Conservation (phyloP, 2,113 vertebrate species). For the Rhynchopsitta pachyrhyncha region DNA sequence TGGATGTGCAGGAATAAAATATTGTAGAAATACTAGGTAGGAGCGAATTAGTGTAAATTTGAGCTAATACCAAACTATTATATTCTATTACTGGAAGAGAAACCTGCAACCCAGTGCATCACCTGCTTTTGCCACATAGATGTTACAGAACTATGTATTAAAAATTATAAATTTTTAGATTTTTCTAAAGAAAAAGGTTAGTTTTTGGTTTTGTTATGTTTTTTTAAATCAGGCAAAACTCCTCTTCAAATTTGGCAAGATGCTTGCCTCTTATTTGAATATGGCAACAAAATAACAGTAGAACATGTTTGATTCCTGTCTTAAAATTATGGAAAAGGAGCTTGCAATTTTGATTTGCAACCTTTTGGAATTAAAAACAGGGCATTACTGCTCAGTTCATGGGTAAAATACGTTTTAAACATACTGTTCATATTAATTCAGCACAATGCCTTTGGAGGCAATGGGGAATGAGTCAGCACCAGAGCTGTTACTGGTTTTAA, state of each 20-base stretch:
- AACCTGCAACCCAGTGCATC: not conserved
- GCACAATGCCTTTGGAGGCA: not conserved
- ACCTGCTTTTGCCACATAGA: not conserved
- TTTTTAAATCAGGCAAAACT: not conserved
- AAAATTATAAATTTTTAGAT: not conserved
- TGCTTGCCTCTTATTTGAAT: not conserved
- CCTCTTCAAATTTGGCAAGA: not conserved
- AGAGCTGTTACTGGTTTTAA: not conserved
- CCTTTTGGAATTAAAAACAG: not conserved
- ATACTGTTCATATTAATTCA: not conserved
- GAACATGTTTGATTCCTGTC: not conserved
- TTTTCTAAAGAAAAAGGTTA: not conserved
- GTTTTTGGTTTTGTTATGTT: not conserved
- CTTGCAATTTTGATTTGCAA: not conserved
- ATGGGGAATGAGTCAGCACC: not conserved
- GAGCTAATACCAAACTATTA: not conserved
- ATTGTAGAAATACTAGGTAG: not conserved
- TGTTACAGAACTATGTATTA: not conserved
- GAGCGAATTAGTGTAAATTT: not conserved
- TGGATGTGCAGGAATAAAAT: not conserved
- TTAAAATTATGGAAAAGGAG: not conserved
- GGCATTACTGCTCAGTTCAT: not conserved
- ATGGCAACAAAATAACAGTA: not conserved
- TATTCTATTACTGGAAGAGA: not conserved
- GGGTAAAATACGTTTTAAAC: not conserved